Conservation (phyloP, 2,888 invertebrate species). For the Tupiocoris notatus region DNA sequence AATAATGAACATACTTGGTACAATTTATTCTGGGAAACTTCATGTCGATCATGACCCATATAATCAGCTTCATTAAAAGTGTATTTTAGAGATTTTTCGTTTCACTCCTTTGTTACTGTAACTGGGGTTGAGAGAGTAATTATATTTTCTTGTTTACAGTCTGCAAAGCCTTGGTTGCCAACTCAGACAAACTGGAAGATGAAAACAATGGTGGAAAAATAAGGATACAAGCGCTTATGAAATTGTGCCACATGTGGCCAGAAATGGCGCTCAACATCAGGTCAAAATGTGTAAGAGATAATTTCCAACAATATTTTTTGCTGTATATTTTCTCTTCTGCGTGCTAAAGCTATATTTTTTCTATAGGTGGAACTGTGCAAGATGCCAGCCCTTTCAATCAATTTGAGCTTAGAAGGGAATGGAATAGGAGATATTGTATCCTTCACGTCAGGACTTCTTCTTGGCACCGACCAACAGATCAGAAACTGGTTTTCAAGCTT, state of each 20-base stretch:
- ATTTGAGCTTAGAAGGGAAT: conserved; percentile 50
- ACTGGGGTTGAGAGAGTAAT: too few species aligned
- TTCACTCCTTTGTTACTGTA: too few species aligned
- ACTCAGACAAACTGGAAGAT: conserved; percentile 85
- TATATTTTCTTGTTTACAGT: conserved; percentile 58
- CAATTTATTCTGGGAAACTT: not conserved
- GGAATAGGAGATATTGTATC: conserved; percentile 63
- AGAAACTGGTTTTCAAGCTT: conserved; percentile 92
- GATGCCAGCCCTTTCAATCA: conserved; percentile 65
- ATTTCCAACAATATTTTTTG: too few species aligned
- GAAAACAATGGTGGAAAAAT: conserved; percentile 77
- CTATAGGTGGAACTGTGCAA: conserved; percentile 72
- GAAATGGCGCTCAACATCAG: conserved; percentile 79
- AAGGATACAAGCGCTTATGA: conserved; percentile 70
- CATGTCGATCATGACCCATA: not conserved
- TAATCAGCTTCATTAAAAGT: not conserved
- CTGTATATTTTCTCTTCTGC: not conserved
- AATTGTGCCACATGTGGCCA: conserved; percentile 87
- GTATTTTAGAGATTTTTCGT: too few species aligned
- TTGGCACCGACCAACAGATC: conserved; percentile 86
- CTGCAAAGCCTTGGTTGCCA: conserved; percentile 77
- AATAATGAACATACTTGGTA: conserved; percentile 12
- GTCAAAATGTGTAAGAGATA: conserved; percentile 69
- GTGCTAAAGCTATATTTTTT: not conserved
- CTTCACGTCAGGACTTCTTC: conserved; percentile 82